Evolutionary conservation across 1,140 invertebrate species (phyloP).

Genomic region (Scaptomyza pallida): DNA sequence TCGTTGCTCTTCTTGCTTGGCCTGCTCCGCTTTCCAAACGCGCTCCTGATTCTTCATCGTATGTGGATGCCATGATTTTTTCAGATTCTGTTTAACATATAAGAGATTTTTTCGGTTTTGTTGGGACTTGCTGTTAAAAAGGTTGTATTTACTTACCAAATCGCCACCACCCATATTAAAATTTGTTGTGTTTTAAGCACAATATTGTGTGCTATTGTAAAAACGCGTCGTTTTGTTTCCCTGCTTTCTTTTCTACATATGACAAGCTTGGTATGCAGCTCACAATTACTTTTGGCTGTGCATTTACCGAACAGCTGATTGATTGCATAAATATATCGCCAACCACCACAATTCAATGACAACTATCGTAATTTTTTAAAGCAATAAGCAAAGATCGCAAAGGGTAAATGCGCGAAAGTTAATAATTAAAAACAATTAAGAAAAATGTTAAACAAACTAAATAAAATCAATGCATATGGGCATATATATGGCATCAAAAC

Average conservation of each 20-base stretch:
- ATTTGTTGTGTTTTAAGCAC: neutral
- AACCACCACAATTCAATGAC: neutral
- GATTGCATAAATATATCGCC: neutral
- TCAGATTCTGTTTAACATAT: conserved; percentile 86
- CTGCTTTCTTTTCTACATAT: conserved; percentile 31
- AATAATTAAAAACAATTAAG: neutral
- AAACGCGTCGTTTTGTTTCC: conserved; percentile 32
- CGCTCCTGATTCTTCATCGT: conserved; percentile 91
- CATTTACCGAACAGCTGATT: neutral
- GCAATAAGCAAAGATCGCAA: neutral
- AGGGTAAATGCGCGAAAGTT: neutral
- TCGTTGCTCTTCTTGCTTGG: conserved; percentile 88
- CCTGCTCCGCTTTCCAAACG: conserved; percentile 91
- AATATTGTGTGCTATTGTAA: conserved; percentile 18
- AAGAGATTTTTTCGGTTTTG: neutral
- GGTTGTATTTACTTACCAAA: conserved; percentile 83
- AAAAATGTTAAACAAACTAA: neutral
- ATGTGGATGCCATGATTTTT: conserved; percentile 92
- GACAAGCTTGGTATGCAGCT: conserved; percentile 14
- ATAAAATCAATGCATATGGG: too few species aligned
- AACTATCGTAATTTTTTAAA: neutral
- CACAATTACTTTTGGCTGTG: neutral
- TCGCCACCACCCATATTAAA: conserved; percentile 85
- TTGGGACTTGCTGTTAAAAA: neutral
- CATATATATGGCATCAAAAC: too few species aligned